Percentiles rank a stretch among this genome's conserved stretches.
Conservation (phyloP, 1,140 invertebrate genomes). For the Orius insidiosus region DNA sequence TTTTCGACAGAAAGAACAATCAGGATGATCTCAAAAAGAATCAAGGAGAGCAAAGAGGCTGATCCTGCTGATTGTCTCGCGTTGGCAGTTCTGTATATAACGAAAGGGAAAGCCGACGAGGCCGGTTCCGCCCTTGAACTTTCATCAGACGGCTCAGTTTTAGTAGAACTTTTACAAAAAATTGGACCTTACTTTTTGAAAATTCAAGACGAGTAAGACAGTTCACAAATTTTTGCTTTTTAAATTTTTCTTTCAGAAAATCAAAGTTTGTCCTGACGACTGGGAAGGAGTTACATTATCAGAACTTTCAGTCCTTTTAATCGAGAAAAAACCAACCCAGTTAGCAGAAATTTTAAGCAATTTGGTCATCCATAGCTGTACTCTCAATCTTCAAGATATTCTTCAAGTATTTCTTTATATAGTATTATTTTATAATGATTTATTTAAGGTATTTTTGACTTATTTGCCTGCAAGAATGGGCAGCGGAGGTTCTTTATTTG, state of each 20-base stretch:
- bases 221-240: constrained; percentile 4
- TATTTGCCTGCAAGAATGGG: constrained; percentile 38
- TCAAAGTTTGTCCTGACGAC: constrained; percentile 10
- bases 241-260: constrained; percentile 9
- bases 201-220: constrained; percentile 13
- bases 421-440: too few relatives aligned
- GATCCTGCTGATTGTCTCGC: constrained; percentile 25
- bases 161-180: constrained; percentile 26
- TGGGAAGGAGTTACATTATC: constrained; percentile 31
- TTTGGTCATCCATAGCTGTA: constrained; percentile 27
- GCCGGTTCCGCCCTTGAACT: constrained; percentile 30
- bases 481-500: constrained; percentile 30
- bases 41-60: constrained; percentile 8
- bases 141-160: constrained; percentile 19
- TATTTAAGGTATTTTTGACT: constrained; percentile 32
- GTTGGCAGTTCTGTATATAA: constrained; percentile 32
- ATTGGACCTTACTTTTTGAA: constrained; percentile 30
- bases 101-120: constrained; percentile 31
- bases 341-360: constrained; percentile 30
- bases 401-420: constrained; percentile 28
- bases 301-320: constrained; percentile 33
- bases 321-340: constrained; percentile 28
- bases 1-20: constrained; percentile 38
- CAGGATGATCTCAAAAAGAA: constrained; percentile 23
- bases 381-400: constrained; percentile 31